phyloP scores from a whole-genome alignment of 1,140 invertebrate species.

The Pectinophora gossypiella region DNA sequence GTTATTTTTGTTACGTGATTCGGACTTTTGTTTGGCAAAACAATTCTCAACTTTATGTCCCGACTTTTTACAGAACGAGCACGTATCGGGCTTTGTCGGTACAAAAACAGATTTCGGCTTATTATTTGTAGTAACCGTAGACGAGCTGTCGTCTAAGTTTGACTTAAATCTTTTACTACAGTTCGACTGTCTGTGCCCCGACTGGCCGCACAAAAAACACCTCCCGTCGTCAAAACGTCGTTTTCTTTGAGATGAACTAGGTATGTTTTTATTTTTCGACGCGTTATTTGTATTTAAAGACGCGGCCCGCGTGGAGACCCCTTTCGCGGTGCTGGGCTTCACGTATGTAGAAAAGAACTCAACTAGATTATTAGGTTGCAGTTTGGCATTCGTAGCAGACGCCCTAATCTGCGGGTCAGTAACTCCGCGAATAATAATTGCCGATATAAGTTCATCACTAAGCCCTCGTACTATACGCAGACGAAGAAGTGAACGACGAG shows the following conservation, averaged over 20 bases:
- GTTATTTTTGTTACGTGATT: slow-evolving; percentile 3
- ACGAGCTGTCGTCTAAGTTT: background rate
- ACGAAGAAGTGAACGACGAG: slow-evolving; percentile 3
- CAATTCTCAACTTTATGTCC: background rate
- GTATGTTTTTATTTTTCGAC: no score
- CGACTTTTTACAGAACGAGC: slow-evolving; percentile 3
- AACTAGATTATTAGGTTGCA: background rate
- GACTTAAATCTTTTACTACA: background rate
- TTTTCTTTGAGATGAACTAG: background rate
- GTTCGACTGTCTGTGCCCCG: slow-evolving; percentile 1
- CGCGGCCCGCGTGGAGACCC: background rate
- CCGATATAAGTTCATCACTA: slow-evolving; percentile 1
- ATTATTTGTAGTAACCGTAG: background rate
- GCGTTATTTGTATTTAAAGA: no score
- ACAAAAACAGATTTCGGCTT: no score
- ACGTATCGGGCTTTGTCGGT: background rate
- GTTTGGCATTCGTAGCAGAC: slow-evolving; percentile 9
- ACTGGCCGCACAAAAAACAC: slow-evolving; percentile 1
- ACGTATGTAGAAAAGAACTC: slow-evolving; percentile 5
- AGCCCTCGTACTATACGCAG: slow-evolving; percentile 1
- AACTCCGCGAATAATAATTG: slow-evolving; percentile 9
- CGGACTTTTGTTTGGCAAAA: slow-evolving; percentile 1
- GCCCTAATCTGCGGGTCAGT: slow-evolving; percentile 4
- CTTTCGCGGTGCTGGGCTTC: no score
- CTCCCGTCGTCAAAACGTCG: background rate